These are phyloP conservation scores for Phymanthus crucifer DNA, from an alignment of 92 coral and sea anemone genomes.

Conservation along the genomic window DNA sequence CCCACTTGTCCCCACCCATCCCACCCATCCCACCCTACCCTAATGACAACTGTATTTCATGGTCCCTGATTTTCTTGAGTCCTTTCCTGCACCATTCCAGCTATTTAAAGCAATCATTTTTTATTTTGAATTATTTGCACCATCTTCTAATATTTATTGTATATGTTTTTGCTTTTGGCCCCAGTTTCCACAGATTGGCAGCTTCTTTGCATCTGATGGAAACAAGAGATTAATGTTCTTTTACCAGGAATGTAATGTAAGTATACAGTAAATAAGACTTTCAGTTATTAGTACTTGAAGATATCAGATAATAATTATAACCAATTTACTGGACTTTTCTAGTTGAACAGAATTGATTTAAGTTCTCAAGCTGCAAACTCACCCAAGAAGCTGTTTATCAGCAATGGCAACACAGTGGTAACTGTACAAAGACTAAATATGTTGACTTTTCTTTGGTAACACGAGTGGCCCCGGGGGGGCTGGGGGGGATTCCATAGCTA, in stretches of 20 bases:
- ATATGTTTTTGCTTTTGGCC: not conserved
- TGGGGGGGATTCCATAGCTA: not conserved
- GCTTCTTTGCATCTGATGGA: constrained; percentile 87
- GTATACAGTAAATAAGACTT: too few species aligned
- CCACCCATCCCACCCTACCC: too few species aligned
- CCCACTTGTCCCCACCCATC: too few species aligned
- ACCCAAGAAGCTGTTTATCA: constrained; percentile 84
- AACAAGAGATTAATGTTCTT: constrained; percentile 73
- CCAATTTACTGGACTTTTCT: too few species aligned
- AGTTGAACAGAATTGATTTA: constrained; percentile 88
- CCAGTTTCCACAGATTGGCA: constrained; percentile 83
- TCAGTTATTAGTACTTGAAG: not conserved
- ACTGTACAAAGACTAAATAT: too few species aligned
- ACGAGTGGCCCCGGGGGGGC: not conserved
- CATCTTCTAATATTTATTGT: not conserved
- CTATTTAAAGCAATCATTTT: not conserved
- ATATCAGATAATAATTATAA: too few species aligned
- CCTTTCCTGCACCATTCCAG: not conserved
- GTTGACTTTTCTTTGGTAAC: not conserved
- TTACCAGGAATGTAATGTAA: constrained; percentile 87
- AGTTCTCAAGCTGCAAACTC: constrained; percentile 89
- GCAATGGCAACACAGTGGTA: constrained; percentile 87
- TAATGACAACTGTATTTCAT: too few species aligned
- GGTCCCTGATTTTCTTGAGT: too few species aligned
- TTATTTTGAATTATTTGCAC: too few species aligned